phyloP scores from a whole-genome alignment of 1,140 invertebrate species.

The Orius insidiosus region DNA sequence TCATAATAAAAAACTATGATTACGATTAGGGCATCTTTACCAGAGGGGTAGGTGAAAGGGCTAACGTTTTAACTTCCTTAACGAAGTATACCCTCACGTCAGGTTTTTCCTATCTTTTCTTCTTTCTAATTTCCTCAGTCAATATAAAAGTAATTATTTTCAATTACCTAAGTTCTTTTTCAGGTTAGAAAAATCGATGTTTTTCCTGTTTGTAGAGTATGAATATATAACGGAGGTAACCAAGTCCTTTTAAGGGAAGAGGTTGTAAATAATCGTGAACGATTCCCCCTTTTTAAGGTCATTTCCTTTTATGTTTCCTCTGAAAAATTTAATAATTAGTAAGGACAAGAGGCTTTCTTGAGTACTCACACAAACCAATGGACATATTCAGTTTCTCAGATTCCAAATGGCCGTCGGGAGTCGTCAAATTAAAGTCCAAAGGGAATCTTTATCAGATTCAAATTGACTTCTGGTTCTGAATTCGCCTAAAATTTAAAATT shows the following conservation, averaged over 20 bases:
- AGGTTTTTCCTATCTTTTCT: too few relatives aligned
- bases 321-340: slow-evolving; percentile 28
- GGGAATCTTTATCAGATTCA: slow-evolving; percentile 34
- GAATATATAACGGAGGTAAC: slow-evolving; percentile 85
- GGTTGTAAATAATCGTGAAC: slow-evolving; percentile 77
- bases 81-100: too few relatives aligned
- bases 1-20: too few relatives aligned
- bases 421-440: slow-evolving; percentile 78
- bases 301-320: slow-evolving; percentile 75
- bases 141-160: slow-evolving; percentile 19
- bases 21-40: too few relatives aligned
- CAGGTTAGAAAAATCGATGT: slow-evolving; percentile 35
- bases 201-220: slow-evolving; percentile 79
- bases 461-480: slow-evolving; percentile 44
- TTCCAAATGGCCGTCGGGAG: slow-evolving; percentile 83
- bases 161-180: slow-evolving; percentile 14
- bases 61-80: too few relatives aligned
- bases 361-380: slow-evolving; percentile 77
- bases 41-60: too few relatives aligned
- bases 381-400: slow-evolving; percentile 61
- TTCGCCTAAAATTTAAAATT: too few relatives aligned
- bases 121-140: too few relatives aligned
- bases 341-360: slow-evolving; percentile 4
- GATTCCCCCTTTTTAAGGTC: slow-evolving; percentile 53
- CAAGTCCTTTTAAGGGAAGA: slow-evolving; percentile 77